These are phyloP conservation scores for Temnothorax rugatulus DNA, from an alignment of 2,888 invertebrate genomes.

Conservation along the genomic window DNA sequence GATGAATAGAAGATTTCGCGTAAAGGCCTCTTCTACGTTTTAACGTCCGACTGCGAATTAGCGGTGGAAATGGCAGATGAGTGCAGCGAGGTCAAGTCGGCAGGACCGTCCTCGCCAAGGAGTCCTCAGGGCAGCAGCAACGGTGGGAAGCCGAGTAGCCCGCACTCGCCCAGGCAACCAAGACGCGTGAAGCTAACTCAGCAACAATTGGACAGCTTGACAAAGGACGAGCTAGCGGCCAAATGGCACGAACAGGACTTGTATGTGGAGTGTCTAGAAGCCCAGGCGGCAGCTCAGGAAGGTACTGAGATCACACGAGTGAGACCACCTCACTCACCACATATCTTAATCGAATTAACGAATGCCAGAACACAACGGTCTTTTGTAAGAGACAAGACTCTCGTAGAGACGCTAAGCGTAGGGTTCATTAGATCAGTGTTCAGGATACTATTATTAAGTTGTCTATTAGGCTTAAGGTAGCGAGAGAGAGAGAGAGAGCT, in stretches of 20 bases:
- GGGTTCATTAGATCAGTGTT: slow-evolving; percentile 71
- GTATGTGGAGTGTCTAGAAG: slow-evolving; percentile 92
- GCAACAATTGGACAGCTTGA: slow-evolving; percentile 89
- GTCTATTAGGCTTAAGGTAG: slow-evolving; percentile 59
- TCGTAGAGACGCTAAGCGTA: slow-evolving; percentile 80
- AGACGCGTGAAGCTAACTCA: slow-evolving; percentile 89
- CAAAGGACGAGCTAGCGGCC: slow-evolving; percentile 89
- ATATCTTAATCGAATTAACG: slow-evolving; percentile 80
- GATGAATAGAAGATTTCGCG: slow-evolving; percentile 18
- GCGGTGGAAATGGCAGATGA: slow-evolving; percentile 82
- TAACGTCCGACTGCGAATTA: slow-evolving; percentile 30
- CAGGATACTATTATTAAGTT: slow-evolving; percentile 70
- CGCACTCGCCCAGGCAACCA: slow-evolving; percentile 86
- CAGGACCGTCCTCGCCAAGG: slow-evolving; percentile 82
- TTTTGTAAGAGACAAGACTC: slow-evolving; percentile 77
- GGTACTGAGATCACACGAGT: slow-evolving; percentile 88
- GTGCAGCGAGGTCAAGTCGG: slow-evolving; percentile 80
- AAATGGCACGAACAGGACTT: slow-evolving; percentile 92
- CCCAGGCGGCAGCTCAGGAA: slow-evolving; percentile 92
- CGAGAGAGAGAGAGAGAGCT: slow-evolving; percentile 36
- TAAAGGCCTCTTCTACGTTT: slow-evolving; percentile 24
- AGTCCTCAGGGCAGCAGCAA: slow-evolving; percentile 78
- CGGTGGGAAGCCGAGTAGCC: slow-evolving; percentile 86
- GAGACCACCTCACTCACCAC: slow-evolving; percentile 80
- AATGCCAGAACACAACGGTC: slow-evolving; percentile 76